These are phyloP conservation scores for Ophraella communa DNA, from an alignment of 2,888 invertebrate genomes.

Conservation along the genomic window DNA sequence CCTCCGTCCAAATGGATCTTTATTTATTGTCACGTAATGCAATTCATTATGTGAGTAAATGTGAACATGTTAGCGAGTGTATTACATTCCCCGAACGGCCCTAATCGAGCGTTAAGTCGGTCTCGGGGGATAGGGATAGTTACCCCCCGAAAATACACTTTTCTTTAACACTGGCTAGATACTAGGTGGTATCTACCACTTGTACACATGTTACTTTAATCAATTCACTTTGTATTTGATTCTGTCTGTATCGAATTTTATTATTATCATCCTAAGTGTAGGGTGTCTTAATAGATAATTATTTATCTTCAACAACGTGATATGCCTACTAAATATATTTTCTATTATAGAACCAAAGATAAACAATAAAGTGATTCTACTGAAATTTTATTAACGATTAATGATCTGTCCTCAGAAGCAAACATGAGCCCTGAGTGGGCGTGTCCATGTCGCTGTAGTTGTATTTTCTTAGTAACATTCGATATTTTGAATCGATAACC, in stretches of 20 bases:
- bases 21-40: slow-evolving; percentile 53
- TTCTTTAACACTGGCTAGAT: slow-evolving; percentile 18
- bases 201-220: slow-evolving; percentile 47
- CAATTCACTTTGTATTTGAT: slow-evolving; percentile 40
- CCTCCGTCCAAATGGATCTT: slow-evolving; percentile 35
- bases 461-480: too few species aligned
- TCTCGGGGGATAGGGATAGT: slow-evolving; percentile 53
- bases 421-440: too few species aligned
- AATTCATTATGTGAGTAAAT: slow-evolving; percentile 55
- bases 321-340: too few species aligned
- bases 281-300: neutral
- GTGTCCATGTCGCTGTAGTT: too few species aligned
- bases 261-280: neutral
- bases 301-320: too few species aligned
- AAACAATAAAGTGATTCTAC: too few species aligned
- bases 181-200: slow-evolving; percentile 36
- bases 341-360: too few species aligned
- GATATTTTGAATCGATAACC: too few species aligned
- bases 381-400: too few species aligned
- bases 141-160: slow-evolving; percentile 43
- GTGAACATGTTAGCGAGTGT: slow-evolving; percentile 58
- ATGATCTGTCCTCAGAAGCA: too few species aligned
- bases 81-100: slow-evolving; percentile 58
- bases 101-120: slow-evolving; percentile 60
- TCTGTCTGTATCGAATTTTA: neutral